Conservation (phyloP, 2,888 invertebrate genomes). For the Megastigmus dorsalis region DNA sequence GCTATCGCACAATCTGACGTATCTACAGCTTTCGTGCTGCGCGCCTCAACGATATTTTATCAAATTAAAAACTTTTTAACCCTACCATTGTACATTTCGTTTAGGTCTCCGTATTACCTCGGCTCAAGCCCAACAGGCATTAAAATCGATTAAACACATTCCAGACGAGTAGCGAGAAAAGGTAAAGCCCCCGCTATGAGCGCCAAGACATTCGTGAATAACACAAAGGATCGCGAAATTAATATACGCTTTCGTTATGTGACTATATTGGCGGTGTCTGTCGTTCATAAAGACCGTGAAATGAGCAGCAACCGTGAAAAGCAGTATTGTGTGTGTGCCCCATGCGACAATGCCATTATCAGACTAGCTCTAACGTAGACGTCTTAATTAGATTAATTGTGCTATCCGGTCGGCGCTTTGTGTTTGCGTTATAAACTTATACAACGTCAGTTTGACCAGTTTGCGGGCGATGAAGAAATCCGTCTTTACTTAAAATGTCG, state of each 20-base stretch:
- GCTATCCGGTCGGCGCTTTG: neutral
- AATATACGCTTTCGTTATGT: neutral
- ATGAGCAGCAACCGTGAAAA: slow-evolving; percentile 11
- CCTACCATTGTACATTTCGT: no score
- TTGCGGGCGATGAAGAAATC: no score
- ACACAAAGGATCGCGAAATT: slow-evolving; percentile 16
- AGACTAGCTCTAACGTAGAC: neutral
- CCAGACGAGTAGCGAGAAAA: neutral
- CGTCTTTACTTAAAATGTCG: no score
- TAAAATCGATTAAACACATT: neutral
- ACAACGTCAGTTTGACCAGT: no score
- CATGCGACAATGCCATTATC: no score
- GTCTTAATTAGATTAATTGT: slow-evolving; percentile 25
- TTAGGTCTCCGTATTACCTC: no score
- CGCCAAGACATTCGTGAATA: neutral
- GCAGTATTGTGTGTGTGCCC: no score
- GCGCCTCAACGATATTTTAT: no score
- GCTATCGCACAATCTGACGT: no score
- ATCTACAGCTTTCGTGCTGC: no score
- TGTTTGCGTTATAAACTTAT: neutral
- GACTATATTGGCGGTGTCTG: neutral
- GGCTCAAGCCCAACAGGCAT: no score
- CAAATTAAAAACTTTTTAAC: no score
- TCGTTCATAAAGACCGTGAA: slow-evolving; percentile 12
- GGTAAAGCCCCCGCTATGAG: neutral